phyloP scores from a whole-genome alignment of 1,140 invertebrate species.

The Atta colombica region DNA sequence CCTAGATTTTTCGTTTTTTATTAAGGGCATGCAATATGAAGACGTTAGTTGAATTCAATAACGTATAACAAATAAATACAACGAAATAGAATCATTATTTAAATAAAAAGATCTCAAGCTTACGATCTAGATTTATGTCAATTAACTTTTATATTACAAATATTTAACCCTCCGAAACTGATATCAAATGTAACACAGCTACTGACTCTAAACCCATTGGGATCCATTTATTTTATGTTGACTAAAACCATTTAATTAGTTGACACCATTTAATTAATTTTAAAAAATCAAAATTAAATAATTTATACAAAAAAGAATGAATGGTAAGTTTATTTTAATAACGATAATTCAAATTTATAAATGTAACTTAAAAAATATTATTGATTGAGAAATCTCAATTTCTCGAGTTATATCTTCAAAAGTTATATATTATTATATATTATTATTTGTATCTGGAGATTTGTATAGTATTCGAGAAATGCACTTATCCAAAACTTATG shows the following conservation, averaged over 20 bases:
- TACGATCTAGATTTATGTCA: not conserved
- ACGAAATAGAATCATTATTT: not conserved
- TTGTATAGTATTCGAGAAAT: not conserved
- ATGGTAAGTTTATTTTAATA: no score
- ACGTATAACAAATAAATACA: not conserved
- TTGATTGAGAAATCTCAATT: not conserved
- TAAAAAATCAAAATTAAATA: no score
- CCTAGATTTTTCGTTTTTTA: constrained; percentile 37
- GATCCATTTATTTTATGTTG: no score
- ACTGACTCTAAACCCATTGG: no score
- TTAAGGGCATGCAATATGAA: not conserved
- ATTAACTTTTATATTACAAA: not conserved
- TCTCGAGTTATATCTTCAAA: not conserved
- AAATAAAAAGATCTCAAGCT: not conserved
- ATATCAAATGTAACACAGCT: no score
- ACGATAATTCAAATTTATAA: no score
- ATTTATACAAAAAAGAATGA: no score
- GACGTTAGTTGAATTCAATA: constrained; percentile 16
- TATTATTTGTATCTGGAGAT: not conserved
- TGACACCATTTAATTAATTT: no score
- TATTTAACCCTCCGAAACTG: no score
- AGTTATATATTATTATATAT: not conserved
- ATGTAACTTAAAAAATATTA: no score
- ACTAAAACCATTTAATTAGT: no score
- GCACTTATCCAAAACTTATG: not conserved